These are phyloP conservation scores for Eonycteris spelaea DNA, from an alignment of 2,113 vertebrate species.

Conservation along the genomic window DNA sequence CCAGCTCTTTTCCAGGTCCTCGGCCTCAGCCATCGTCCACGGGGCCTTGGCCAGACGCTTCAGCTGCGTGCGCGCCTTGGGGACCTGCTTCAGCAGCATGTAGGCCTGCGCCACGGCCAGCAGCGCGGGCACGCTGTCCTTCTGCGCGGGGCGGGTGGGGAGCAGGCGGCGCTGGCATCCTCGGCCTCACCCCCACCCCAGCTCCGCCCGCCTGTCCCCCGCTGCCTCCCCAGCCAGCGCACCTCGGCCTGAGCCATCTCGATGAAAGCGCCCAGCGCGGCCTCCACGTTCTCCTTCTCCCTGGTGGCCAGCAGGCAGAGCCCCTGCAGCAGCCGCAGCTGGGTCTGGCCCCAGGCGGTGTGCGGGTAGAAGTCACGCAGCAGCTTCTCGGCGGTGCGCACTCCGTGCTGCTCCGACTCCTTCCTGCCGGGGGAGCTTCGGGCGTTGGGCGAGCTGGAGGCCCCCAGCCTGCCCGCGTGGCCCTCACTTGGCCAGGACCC, in stretches of 20 bases:
- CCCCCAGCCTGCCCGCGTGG: fast-evolving
- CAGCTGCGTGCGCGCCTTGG: slow-evolving; percentile 80
- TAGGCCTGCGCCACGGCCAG: slow-evolving; percentile 75
- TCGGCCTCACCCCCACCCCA: fast-evolving
- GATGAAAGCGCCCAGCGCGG: slow-evolving; percentile 70
- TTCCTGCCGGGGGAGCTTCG: slow-evolving; percentile 38
- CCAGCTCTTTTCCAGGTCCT: slow-evolving; percentile 80
- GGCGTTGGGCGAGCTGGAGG: fast-evolving
- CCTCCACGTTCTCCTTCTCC: slow-evolving; percentile 72
- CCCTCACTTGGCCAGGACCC: neutral
- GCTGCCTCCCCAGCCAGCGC: fast-evolving
- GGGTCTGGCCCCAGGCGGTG: slow-evolving; percentile 50
- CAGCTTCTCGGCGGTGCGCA: slow-evolving; percentile 78
- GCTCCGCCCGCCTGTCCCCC: fast-evolving
- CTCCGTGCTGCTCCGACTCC: slow-evolving; percentile 59
- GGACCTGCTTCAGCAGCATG: slow-evolving; percentile 76
- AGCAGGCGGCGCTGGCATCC: fast-evolving
- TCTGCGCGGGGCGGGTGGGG: neutral
- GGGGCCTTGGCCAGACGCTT: slow-evolving; percentile 76
- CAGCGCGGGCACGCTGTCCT: slow-evolving; percentile 65
- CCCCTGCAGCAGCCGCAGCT: slow-evolving; percentile 72
- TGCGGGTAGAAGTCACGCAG: slow-evolving; percentile 74
- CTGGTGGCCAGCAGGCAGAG: slow-evolving; percentile 75
- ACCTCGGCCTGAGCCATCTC: slow-evolving; percentile 75
- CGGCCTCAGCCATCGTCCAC: slow-evolving; percentile 70